Percentiles rank a stretch among this genome's conserved stretches.
phyloP scores from a whole-genome alignment of 37 sponge, comb jelly and placozoan species.

The Tethya wilhelma region DNA sequence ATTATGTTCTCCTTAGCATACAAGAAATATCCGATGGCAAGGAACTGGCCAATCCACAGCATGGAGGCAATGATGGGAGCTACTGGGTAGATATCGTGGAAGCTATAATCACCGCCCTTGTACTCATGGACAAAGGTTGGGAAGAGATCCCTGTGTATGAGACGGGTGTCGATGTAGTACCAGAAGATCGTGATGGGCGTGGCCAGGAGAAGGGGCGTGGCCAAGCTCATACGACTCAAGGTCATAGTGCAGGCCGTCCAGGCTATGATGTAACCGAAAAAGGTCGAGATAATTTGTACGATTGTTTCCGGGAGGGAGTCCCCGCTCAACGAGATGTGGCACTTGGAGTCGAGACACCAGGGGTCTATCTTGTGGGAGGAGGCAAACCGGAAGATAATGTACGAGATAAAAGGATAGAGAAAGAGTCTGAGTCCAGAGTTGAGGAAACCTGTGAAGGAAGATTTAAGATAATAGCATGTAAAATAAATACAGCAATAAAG shows the following conservation, averaged over 20 bases:
- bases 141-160: background rate
- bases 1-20: constrained; percentile 54
- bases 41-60: constrained; percentile 65
- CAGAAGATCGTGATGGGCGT: constrained; percentile 47
- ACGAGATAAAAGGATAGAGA: constrained; percentile 53
- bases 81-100: background rate
- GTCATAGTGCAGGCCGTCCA: constrained; percentile 63
- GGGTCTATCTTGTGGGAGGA: constrained; percentile 36
- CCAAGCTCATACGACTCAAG: constrained; percentile 32
- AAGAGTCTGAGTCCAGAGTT: constrained; percentile 52
- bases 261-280: constrained; percentile 50
- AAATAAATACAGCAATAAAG: no score
- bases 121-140: background rate
- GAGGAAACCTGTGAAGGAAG: constrained; percentile 52
- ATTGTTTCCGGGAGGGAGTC: constrained; percentile 16
- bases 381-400: constrained; percentile 34
- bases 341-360: constrained; percentile 14
- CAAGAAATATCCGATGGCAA: constrained; percentile 50
- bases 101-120: background rate
- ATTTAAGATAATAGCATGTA: no score
- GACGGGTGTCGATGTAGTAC: background rate
- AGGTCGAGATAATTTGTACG: constrained; percentile 54
- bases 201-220: constrained; percentile 61
- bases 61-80: constrained; percentile 13
- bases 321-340: background rate